Conservation (phyloP, 2,797 vertebrate genomes). For the Calcarius lapponicus region DNA sequence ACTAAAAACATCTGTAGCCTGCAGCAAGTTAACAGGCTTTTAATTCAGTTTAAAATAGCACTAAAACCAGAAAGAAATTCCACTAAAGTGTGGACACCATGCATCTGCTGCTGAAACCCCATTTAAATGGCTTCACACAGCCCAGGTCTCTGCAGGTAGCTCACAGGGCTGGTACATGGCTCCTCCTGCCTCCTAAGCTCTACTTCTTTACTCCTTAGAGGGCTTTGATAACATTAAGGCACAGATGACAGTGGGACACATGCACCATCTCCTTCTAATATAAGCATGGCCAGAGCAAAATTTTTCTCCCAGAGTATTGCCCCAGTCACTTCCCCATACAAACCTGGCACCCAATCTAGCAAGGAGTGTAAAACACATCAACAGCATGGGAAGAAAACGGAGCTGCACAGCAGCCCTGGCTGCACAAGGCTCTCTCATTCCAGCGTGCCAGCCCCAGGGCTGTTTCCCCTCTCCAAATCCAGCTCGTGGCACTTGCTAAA, state of each 20-base stretch:
- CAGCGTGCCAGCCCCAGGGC: background rate
- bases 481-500: background rate
- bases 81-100: background rate
- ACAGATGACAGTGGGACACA: background rate
- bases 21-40: background rate
- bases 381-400: rapidly evolving
- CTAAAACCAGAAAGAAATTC: background rate
- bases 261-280: background rate
- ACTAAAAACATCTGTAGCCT: background rate
- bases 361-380: rapidly evolving
- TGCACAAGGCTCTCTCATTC: background rate
- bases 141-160: background rate
- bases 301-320: background rate
- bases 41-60: background rate
- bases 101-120: background rate
- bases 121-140: background rate
- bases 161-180: background rate
- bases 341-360: rapidly evolving
- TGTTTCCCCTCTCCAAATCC: background rate
- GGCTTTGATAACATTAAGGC: background rate
- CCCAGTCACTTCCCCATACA: background rate
- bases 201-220: background rate
- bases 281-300: background rate
- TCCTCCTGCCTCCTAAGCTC: background rate
- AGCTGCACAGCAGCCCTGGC: background rate